Evolutionary conservation across 1,140 invertebrate species (phyloP).

Genomic region (Caenorhabditis briggsae): DNA sequence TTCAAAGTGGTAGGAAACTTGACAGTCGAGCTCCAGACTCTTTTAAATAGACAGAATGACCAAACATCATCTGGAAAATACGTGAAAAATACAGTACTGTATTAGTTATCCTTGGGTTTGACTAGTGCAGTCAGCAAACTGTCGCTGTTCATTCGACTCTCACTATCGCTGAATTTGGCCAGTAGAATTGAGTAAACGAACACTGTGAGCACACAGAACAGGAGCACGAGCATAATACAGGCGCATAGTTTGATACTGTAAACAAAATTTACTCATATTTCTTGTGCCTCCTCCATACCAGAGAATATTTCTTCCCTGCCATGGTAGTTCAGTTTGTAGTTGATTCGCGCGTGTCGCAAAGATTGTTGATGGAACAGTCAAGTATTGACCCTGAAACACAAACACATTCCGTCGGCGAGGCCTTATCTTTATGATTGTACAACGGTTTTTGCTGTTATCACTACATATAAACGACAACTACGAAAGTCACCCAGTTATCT

Average conservation of each 20-base stretch:
- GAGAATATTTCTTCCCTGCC: constrained; percentile 14
- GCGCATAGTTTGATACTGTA: constrained; percentile 37
- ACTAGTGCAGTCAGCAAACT: background rate
- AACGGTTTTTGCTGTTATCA: constrained; percentile 34
- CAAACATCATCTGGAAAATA: too few species aligned
- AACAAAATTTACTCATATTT: background rate
- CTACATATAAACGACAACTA: background rate
- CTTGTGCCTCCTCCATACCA: background rate
- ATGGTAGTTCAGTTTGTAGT: constrained; percentile 26
- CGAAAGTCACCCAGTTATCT: background rate
- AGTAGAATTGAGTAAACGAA: constrained; percentile 21
- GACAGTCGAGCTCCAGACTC: too few species aligned
- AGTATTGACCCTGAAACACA: constrained; percentile 49
- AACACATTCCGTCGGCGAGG: constrained; percentile 19
- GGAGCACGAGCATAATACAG: constrained; percentile 2
- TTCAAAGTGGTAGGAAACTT: too few species aligned
- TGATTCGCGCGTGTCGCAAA: constrained; percentile 36
- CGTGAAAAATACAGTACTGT: background rate
- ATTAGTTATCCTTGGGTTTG: background rate
- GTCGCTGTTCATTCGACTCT: background rate
- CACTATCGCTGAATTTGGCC: constrained; percentile 21
- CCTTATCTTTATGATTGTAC: constrained; percentile 39
- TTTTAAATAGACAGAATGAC: too few species aligned
- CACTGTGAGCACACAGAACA: constrained; percentile 40
- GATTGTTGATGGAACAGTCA: constrained; percentile 52